Conservation (phyloP, 2,888 invertebrate species). For the Beris morrisii region DNA sequence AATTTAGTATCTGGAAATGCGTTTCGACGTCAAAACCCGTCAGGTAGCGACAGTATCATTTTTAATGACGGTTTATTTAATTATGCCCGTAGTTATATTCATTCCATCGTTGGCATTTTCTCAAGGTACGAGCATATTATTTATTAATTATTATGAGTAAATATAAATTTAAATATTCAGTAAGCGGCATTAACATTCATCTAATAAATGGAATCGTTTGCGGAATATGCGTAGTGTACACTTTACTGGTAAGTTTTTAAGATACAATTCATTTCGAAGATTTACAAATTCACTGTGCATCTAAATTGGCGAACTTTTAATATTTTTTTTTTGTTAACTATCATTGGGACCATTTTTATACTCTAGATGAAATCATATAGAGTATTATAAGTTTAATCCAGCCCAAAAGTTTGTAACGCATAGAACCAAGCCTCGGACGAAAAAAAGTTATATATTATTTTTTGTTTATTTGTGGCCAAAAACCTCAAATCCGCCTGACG, state of each 20-base stretch:
- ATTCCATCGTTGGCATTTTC: constrained; percentile 52
- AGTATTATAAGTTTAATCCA: no score
- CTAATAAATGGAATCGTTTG: constrained; percentile 60
- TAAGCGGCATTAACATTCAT: constrained; percentile 62
- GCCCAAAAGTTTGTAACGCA: no score
- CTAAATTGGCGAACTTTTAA: no score
- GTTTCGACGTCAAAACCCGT: constrained; percentile 49
- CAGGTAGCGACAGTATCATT: constrained; percentile 49
- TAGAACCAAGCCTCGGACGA: no score
- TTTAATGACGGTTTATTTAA: constrained; percentile 46
- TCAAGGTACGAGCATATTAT: constrained; percentile 46
- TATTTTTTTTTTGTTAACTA: no score
- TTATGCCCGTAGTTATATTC: constrained; percentile 52
- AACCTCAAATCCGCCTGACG: no score
- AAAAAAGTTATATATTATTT: no score
- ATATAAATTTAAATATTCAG: constrained; percentile 48
- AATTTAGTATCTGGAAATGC: constrained; percentile 50
- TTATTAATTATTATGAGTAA: not conserved
- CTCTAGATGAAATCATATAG: no score
- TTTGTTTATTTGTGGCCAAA: no score
- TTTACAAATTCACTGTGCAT: no score
- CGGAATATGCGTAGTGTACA: constrained; percentile 62
- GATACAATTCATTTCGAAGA: not conserved
- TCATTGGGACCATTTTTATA: no score
- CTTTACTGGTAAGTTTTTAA: constrained; percentile 59